These are phyloP conservation scores for Monarcha castaneiventris DNA, from an alignment of 2,113 vertebrate species.

Conservation along the genomic window DNA sequence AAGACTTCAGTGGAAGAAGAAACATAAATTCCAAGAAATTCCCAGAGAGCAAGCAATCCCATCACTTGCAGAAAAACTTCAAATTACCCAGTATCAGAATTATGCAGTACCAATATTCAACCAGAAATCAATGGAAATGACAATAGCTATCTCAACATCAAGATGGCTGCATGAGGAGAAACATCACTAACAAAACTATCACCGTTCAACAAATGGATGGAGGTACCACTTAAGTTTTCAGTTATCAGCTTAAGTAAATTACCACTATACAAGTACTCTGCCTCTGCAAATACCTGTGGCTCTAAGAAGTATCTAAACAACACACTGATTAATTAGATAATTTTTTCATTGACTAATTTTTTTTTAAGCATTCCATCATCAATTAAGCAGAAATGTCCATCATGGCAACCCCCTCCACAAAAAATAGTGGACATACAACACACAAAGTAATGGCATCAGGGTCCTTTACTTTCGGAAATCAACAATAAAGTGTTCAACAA, in stretches of 20 bases:
- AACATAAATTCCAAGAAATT: background rate
- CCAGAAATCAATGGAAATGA: background rate
- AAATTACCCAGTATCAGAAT: background rate
- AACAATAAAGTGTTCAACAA: background rate
- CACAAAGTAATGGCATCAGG: background rate
- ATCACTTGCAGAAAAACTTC: background rate
- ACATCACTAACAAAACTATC: background rate
- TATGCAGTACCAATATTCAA: background rate
- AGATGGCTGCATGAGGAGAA: background rate
- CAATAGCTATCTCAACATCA: background rate
- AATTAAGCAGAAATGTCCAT: background rate
- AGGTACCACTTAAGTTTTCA: background rate
- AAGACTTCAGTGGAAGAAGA: background rate
- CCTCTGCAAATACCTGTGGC: background rate
- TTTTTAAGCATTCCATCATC: background rate
- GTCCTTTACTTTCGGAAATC: background rate
- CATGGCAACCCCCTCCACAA: background rate
- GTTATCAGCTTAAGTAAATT: background rate
- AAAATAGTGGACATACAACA: background rate
- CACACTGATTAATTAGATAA: fast-evolving
- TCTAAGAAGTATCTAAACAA: background rate
- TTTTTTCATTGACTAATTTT: background rate
- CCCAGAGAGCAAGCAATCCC: background rate
- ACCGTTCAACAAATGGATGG: background rate
- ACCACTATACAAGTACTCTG: background rate